Base-by-base conservation (phyloP, 2,797 vertebrate species). In the Danio aesculapii region DNA sequence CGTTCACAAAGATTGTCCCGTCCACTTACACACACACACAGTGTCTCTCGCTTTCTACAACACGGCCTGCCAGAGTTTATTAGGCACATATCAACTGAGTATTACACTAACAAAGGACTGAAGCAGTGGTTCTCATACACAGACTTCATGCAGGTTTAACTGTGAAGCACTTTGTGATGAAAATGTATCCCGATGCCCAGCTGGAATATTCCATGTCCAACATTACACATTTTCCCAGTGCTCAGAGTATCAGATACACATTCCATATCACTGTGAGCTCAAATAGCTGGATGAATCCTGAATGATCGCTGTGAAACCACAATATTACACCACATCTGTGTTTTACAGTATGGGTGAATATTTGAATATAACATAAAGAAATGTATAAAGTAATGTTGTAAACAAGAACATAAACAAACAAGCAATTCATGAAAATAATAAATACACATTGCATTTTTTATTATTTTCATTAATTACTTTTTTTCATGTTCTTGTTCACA, bases 1-100 rank as follows among this genome's bases (percentile, higher is more conserved):
- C 81, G 89, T 68, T 83, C 91, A 92, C 92, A 93, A 92, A 91
- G 89, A 89, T 90, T 93, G 92, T 94, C 93, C 86, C 84, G 90
- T 94, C 90, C 91, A 92, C 93, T 93, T 91, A 94, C 80, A 67
- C 82, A 30, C 63, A 70, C 55, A 72, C 47, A 61, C 70, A 79
- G 63, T 71, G 63, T 14, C 46, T 59, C 77, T 64, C 77, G 30
- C 71, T 63, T 11, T 16, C 62, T 67, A 64, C 13, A 19, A 47
- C 62, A 75, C 30, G 8, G 75, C 14, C 74, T 53, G 61, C 39
- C 74, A 44, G 43, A 19, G 61, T 66, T 44, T 55, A 55, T 55
- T 46, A 74, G 71, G 57, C 57, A 61, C 71, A 64, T 61, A 39
- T 64, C 30, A 8, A 6, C n/a, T 17, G 49, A 64, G 41, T 41